Percentiles rank a stretch among this genome's conserved stretches.
Conservation (phyloP, 2,797 vertebrate genomes). For the Sternarchorhynchus goeldii region DNA sequence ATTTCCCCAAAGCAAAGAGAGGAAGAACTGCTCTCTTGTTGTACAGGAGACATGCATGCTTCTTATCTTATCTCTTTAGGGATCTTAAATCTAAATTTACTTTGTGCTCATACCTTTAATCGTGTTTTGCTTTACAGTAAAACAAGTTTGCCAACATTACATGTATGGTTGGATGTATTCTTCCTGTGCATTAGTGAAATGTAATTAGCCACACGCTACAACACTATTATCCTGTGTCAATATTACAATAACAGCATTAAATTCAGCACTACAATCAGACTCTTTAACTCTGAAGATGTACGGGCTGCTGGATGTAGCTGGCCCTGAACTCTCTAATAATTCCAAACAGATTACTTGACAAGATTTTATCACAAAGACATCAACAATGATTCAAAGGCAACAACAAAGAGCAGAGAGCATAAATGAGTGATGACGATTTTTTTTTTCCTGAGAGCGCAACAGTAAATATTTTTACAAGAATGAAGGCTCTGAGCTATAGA, state of each 20-base stretch:
- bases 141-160: constrained; percentile 26
- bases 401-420: constrained; percentile 24
- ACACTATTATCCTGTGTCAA: background rate
- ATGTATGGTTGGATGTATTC: constrained; percentile 9
- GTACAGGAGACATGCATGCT: constrained; percentile 38
- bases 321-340: background rate
- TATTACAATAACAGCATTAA: background rate
- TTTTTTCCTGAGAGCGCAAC: constrained; percentile 34
- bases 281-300: constrained; percentile 1
- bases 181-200: background rate
- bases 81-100: constrained; percentile 44
- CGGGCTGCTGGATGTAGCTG: background rate
- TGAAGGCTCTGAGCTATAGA: constrained; percentile 47
- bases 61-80: constrained; percentile 32
- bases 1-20: constrained; percentile 54
- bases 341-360: background rate
- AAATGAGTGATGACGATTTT: constrained; percentile 44
- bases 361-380: background rate
- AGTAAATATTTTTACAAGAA: constrained; percentile 52
- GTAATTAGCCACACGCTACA: constrained; percentile 2
- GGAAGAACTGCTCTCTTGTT: constrained; percentile 36
- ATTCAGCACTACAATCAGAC: background rate
- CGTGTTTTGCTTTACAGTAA: constrained; percentile 29
- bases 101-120: constrained; percentile 31
- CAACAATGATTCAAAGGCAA: constrained; percentile 21